Base-by-base conservation (phyloP, 2,888 invertebrate genomes). In the Tanypteryx hageni region DNA sequence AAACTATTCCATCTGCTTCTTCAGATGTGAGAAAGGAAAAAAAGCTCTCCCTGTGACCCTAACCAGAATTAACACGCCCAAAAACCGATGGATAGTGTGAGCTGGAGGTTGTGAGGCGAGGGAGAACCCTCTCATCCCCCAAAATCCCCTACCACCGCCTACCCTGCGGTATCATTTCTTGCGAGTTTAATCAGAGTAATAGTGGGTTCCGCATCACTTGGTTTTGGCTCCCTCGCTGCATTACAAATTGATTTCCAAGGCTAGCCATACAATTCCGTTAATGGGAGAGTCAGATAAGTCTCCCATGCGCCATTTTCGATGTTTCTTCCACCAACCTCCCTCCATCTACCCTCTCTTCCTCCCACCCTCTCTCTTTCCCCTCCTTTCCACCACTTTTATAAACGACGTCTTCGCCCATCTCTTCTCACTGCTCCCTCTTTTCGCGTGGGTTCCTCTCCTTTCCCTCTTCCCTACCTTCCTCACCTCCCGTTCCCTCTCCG, bases 111-210 rank as follows among this genome's bases (percentile, higher is more conserved):
- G 27, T 82, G 82, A 82, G 31, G 44, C 44, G 44, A 44, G 44
- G 44, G 44, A 44, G 44, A 44, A 5, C 44, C 44, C 44, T 44
- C 44, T 5, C 44, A 1, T 82, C 82, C 82, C 82, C 16, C n/a
- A n/a, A n/a, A n/a, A 59, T 61, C 44, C 16, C 56, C 83, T 3
- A 56, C 61, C 61, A 44, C 82, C 16, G 44, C 44, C 16, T 86
- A 14, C 86, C 86, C 61, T 61, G 86, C 59, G 61, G 86, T 61
- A 57, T 86, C 86, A 61, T 86, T 86, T 86, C 86, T 86, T 86
- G 86, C 86, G 86, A 86, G 86, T 86, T 86, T 86, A 86, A 86
- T 86, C 86, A 86, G 86, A 86, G 59, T 86, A 61, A 86, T 59
- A 86, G 86, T 86, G 86, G 59, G 86, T 31, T 86, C 57, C 86